phyloP scores from a whole-genome alignment of 2,797 vertebrate species.

The Tinamus major region DNA sequence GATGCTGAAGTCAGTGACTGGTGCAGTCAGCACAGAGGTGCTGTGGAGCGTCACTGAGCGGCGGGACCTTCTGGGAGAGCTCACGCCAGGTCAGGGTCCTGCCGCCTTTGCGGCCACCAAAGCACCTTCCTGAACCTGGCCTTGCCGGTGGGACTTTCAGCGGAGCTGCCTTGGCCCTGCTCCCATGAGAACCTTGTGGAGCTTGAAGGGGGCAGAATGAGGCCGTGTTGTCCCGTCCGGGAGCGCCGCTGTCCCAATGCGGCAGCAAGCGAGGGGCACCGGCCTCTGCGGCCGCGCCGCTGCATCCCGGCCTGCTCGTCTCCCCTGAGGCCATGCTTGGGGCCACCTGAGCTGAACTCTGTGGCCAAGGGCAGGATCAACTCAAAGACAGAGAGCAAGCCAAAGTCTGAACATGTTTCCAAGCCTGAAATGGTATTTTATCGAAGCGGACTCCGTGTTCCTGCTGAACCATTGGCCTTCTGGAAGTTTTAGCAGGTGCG shows the following conservation, averaged over 20 bases:
- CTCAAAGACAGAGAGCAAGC: background rate
- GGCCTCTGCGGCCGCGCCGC: too few species aligned
- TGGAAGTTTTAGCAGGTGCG: background rate
- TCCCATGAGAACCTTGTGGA: accelerated
- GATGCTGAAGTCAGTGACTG: accelerated
- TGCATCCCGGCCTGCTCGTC: background rate
- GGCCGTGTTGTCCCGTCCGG: accelerated
- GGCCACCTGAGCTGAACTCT: background rate
- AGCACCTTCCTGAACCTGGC: background rate
- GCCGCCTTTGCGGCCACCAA: background rate
- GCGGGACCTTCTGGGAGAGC: background rate
- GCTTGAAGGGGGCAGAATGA: accelerated
- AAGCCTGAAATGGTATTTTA: background rate
- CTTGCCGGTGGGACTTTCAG: background rate
- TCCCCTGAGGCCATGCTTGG: background rate
- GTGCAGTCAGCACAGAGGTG: background rate
- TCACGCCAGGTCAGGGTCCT: accelerated
- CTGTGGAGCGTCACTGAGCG: background rate
- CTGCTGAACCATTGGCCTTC: background rate
- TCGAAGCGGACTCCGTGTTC: background rate
- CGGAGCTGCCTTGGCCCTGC: background rate
- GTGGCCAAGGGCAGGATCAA: background rate
- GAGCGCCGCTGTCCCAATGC: background rate
- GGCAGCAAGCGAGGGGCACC: background rate
- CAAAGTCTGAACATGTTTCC: background rate